Percentiles rank a stretch among this genome's conserved stretches.
These are phyloP conservation scores for Hippasteria phrygiana DNA, from an alignment of 53 echinoderm and acorn worm species.

Conservation along the genomic window DNA sequence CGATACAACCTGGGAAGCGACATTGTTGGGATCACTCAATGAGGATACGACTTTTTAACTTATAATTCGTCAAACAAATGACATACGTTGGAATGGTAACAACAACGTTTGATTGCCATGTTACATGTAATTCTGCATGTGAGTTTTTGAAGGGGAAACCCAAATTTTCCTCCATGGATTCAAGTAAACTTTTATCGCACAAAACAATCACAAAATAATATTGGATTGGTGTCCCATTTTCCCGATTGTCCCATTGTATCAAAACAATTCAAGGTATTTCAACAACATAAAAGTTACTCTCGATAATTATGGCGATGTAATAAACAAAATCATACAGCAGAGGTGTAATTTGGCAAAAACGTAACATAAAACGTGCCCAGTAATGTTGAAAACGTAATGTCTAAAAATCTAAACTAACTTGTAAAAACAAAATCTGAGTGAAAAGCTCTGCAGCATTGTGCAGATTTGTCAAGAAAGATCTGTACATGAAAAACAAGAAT, in stretches of 20 bases:
- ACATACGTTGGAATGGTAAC: too few relatives aligned
- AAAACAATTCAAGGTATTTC: neutral
- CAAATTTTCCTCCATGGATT: too few relatives aligned
- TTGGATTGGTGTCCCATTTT: too few relatives aligned
- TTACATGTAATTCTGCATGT: too few relatives aligned
- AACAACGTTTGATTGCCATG: too few relatives aligned
- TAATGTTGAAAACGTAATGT: neutral
- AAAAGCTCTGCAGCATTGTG: constrained; percentile 1
- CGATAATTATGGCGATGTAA: neutral
- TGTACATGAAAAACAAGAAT: neutral
- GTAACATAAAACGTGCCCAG: neutral
- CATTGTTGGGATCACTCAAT: too few relatives aligned
- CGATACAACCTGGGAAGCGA: too few relatives aligned
- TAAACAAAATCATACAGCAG: neutral
- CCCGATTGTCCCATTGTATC: neutral
- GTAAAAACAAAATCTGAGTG: neutral
- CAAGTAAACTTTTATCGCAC: too few relatives aligned
- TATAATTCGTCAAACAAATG: too few relatives aligned
- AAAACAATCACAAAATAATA: too few relatives aligned
- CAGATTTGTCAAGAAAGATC: constrained; percentile 18
- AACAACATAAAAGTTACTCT: neutral
- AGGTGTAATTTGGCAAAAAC: neutral
- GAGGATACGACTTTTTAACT: too few relatives aligned
- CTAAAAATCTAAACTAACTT: neutral
- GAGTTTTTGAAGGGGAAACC: too few relatives aligned